Percentiles rank a stretch among this genome's conserved stretches.
These are phyloP conservation scores for zebrafish (Danio rerio) DNA, from an alignment of 2,113 vertebrate genomes.

Conservation along the genomic window DNA sequence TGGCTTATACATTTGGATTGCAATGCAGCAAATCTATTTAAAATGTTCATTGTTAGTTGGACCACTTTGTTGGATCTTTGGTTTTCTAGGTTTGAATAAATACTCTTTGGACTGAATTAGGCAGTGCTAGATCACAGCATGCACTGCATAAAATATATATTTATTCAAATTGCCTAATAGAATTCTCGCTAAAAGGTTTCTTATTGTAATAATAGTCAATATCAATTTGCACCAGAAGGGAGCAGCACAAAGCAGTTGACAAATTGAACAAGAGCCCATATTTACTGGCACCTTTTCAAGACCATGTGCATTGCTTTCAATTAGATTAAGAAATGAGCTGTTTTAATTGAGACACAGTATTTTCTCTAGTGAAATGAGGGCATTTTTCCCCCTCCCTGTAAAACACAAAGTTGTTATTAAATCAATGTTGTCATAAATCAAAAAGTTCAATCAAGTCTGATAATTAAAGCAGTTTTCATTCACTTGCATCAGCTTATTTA, in stretches of 20 bases:
- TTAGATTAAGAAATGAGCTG: not conserved
- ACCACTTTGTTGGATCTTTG: not conserved
- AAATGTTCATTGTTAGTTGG: too few species aligned
- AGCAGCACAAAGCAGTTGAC: not conserved
- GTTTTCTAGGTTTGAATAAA: not conserved
- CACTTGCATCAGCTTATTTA: too few species aligned
- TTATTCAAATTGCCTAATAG: not conserved
- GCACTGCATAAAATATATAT: not conserved
- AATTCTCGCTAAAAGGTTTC: not conserved
- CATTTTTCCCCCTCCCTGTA: not conserved
- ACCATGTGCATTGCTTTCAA: not conserved
- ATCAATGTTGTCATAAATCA: too few species aligned
- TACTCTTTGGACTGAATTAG: not conserved
- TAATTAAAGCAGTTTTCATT: too few species aligned
- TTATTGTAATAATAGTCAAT: not conserved
- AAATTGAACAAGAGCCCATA: not conserved
- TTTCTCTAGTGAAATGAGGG: not conserved
- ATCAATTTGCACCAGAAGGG: slow-evolving; percentile 1
- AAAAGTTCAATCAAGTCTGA: too few species aligned
- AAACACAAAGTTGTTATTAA: not conserved
- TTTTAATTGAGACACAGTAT: not conserved
- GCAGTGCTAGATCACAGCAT: not conserved
- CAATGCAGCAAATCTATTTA: too few species aligned
- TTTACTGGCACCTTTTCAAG: not conserved
- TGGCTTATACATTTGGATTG: too few species aligned